These are phyloP conservation scores for Pollachius pollachius DNA, from an alignment of 2,113 vertebrate species.

Conservation along the genomic window DNA sequence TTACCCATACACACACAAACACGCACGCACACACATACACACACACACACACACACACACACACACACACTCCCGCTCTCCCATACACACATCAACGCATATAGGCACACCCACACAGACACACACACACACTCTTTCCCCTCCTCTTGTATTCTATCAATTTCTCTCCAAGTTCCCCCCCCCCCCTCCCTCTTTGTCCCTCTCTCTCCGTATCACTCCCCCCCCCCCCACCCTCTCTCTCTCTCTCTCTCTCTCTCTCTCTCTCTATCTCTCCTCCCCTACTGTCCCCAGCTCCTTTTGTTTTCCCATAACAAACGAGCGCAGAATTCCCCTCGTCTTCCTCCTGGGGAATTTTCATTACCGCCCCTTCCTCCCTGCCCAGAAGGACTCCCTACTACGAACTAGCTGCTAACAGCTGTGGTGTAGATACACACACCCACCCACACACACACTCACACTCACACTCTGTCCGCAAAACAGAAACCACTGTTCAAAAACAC, in stretches of 20 bases:
- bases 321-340: slow-evolving; percentile 69
- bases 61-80: slow-evolving; percentile 23
- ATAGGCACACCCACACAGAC: background rate
- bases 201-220: slow-evolving; percentile 16
- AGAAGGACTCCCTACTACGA: slow-evolving; percentile 68
- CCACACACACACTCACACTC: too few relatives aligned
- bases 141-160: too few relatives aligned
- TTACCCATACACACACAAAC: slow-evolving; percentile 26
- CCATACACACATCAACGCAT: background rate
- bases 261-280: slow-evolving; percentile 44
- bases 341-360: slow-evolving; percentile 74
- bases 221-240: slow-evolving; percentile 50
- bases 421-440: slow-evolving; percentile 39
- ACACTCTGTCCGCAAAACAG: slow-evolving; percentile 61
- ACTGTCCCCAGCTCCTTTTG: slow-evolving; percentile 64
- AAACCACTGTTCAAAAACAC: slow-evolving; percentile 71
- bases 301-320: slow-evolving; percentile 79
- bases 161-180: slow-evolving; percentile 9
- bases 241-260: slow-evolving; percentile 4
- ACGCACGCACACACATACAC: slow-evolving; percentile 20
- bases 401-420: slow-evolving; percentile 73
- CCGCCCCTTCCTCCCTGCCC: slow-evolving; percentile 66
- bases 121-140: too few relatives aligned
- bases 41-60: background rate
- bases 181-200: slow-evolving; percentile 49